Evolutionary conservation across 92 coral and sea anemone genomes (phyloP).

Genomic region (Porites rus): DNA sequence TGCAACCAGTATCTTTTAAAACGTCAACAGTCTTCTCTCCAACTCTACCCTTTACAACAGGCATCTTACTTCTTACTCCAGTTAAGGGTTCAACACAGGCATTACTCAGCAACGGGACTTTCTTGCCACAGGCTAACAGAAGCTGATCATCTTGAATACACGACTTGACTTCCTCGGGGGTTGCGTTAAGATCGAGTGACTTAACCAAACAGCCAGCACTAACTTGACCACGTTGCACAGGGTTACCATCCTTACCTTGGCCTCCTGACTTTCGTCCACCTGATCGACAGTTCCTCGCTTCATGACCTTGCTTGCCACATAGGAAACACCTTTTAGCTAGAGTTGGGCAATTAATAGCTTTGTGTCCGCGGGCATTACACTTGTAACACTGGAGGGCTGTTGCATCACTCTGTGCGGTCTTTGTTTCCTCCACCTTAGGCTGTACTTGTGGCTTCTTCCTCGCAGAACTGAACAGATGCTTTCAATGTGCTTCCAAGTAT

Average conservation of each 20-base stretch:
- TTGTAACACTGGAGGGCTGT: slow-evolving; percentile 40
- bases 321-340: too few species aligned
- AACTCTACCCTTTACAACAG: slow-evolving; percentile 47
- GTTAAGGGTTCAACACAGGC: slow-evolving; percentile 22
- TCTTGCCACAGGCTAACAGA: slow-evolving; percentile 43
- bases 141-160: slow-evolving; percentile 41
- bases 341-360: too few species aligned
- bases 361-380: slow-evolving; percentile 3
- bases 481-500: not conserved
- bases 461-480: slow-evolving; percentile 20
- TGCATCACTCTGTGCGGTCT: not conserved
- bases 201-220: slow-evolving; percentile 36
- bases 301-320: not conserved
- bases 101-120: slow-evolving; percentile 33
- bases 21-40: slow-evolving; percentile 42
- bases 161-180: slow-evolving; percentile 4
- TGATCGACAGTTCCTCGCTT: slow-evolving; percentile 16
- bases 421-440: not conserved
- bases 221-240: slow-evolving; percentile 16
- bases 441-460: not conserved
- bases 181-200: not conserved
- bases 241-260: not conserved
- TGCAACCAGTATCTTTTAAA: slow-evolving; percentile 70
- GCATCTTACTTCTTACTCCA: slow-evolving; percentile 38
- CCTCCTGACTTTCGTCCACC: not conserved